Percentiles rank a stretch among this genome's conserved stretches.
phyloP scores from a whole-genome alignment of 2,888 invertebrate species.

The Cheilosia impressa region DNA sequence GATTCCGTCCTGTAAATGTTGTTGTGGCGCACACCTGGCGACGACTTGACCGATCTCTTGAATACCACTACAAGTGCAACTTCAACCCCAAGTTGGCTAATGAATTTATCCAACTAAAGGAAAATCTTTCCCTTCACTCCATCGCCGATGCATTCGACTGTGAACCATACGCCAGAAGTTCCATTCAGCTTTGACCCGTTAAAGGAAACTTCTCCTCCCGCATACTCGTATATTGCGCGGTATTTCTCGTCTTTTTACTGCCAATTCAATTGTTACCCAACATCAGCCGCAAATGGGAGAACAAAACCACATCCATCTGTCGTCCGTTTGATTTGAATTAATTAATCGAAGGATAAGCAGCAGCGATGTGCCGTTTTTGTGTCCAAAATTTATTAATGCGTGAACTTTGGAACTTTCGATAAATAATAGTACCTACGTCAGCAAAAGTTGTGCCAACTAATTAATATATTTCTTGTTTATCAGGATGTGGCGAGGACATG shows the following conservation, averaged over 20 bases:
- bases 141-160: not conserved
- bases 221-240: not conserved
- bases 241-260: slow-evolving; percentile 5
- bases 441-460: slow-evolving; percentile 36
- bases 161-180: not conserved
- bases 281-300: slow-evolving; percentile 34
- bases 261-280: slow-evolving; percentile 55
- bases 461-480: slow-evolving; percentile 40
- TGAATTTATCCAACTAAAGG: slow-evolving; percentile 14
- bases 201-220: slow-evolving; percentile 2
- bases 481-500: slow-evolving; percentile 35
- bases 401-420: slow-evolving; percentile 41
- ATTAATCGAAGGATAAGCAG: slow-evolving; percentile 46
- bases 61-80: not conserved
- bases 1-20: not conserved
- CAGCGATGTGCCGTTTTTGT: not conserved
- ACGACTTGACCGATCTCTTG: not conserved
- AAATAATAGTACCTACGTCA: slow-evolving; percentile 42
- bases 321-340: slow-evolving; percentile 33
- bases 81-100: not conserved
- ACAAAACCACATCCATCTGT: slow-evolving; percentile 50
- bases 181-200: not conserved
- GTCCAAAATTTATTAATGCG: slow-evolving; percentile 51
- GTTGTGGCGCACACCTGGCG: not conserved
- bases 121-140: not conserved